A percentile compares a stretch with the other conserved stretches of the same genome.
Evolutionary conservation across 1,140 invertebrate genomes (phyloP).

Genomic region (Vanessa atalanta): DNA sequence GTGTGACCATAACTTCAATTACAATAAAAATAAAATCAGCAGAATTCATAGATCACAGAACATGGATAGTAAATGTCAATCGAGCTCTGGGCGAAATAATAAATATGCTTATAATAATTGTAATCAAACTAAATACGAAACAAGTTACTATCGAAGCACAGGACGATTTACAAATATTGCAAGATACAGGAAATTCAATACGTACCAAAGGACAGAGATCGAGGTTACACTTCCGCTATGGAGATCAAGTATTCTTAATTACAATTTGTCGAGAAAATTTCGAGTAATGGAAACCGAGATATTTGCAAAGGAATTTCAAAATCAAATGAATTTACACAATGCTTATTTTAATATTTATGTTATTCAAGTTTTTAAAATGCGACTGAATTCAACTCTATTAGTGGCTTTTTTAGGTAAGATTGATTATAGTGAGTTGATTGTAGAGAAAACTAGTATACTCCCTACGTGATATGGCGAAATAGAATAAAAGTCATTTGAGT

Average conservation of each 20-base stretch:
- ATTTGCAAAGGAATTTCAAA: constrained; percentile 39
- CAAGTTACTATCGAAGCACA: constrained; percentile 54
- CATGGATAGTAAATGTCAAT: not conserved
- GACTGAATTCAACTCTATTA: constrained; percentile 65
- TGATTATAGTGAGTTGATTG: too few relatives aligned
- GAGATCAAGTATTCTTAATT: constrained; percentile 50
- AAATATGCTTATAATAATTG: constrained; percentile 18
- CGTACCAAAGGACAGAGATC: constrained; percentile 24
- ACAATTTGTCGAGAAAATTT: constrained; percentile 58
- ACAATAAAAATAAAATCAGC: constrained; percentile 39
- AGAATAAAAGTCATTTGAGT: too few relatives aligned
- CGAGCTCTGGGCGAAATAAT: not conserved
- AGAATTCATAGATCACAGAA: constrained; percentile 5
- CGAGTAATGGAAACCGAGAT: constrained; percentile 50
- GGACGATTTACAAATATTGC: constrained; percentile 57
- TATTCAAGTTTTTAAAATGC: constrained; percentile 70
- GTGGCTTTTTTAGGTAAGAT: constrained; percentile 62
- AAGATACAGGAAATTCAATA: constrained; percentile 50
- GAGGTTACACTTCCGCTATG: constrained; percentile 38
- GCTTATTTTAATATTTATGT: constrained; percentile 39
- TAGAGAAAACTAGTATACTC: not conserved
- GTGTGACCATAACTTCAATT: constrained; percentile 59
- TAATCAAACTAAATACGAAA: constrained; percentile 48
- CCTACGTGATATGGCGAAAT: too few relatives aligned
- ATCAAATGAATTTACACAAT: constrained; percentile 10